Evolutionary conservation across 2,113 vertebrate species (phyloP), one percentile per base, ranked within the genome.

Genomic region (Notarius quadriscutis): DNA sequence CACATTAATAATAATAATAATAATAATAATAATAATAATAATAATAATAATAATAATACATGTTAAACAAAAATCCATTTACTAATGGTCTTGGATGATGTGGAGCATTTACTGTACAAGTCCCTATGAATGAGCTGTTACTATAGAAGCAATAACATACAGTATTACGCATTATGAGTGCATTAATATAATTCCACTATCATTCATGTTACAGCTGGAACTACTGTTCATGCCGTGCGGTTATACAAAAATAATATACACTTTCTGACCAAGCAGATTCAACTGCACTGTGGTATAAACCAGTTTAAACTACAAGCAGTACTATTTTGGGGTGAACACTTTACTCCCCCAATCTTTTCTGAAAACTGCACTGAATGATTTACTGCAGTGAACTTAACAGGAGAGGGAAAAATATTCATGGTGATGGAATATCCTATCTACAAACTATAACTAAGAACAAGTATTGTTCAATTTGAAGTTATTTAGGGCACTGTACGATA

Each of bases 401-500:
- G 60, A 50, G 55, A 12, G 58, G 27, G 63, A 1, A 41, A 63
- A 41, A 41, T 20, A 12, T 48, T 34, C 34, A 81, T 63, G 80
- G 57, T 65, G 58, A 51, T 11, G 50, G 81, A 83, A 65, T 67
- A 48, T 65, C 41, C 25, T 0, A 6, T 12, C 34, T 48, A 65
- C 62, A 20, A 50, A 67, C 41, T n/a, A 62, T 67, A 63, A 63
- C 41, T 50, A 25, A 41, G 60, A 82, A 82, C 14, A 53, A 57
- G 3, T 30, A 30, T 69, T 69, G 30, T 50, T 74, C 71, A 48
- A 50, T 48, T 48, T 9, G 18, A 72, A 84, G 20, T 22, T 53
- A 75, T 75, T 75, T 14, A 55, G 83, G 22, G 72, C 22, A 48
- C 83, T 74, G 30, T n/a, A 30, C 14, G 71, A 85, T 41, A 75